phyloP scores from a whole-genome alignment of 1,140 invertebrate genomes.

The Scaptomyza hsui region DNA sequence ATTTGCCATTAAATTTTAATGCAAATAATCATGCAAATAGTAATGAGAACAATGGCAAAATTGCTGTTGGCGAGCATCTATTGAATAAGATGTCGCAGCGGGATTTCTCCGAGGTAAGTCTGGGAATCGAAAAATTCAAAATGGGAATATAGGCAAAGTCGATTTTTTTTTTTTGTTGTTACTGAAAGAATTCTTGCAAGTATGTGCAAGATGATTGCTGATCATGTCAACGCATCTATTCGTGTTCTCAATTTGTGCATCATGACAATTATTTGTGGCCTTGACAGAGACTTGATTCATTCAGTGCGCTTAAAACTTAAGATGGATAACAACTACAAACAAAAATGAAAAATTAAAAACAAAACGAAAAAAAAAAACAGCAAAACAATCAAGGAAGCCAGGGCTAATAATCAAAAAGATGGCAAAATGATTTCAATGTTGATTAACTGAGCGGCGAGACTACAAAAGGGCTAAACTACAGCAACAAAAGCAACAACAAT shows the following conservation, averaged over 20 bases:
- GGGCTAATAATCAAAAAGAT: slow-evolving; percentile 74
- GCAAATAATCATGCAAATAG: slow-evolving; percentile 67
- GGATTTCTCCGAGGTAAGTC: slow-evolving; percentile 82
- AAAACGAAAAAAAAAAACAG: slow-evolving; percentile 10
- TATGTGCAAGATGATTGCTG: slow-evolving; percentile 3
- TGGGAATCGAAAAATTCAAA: background rate
- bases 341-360: slow-evolving; percentile 9
- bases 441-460: slow-evolving; percentile 74
- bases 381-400: slow-evolving; percentile 56
- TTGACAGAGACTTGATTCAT: slow-evolving; percentile 64
- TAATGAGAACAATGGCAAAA: slow-evolving; percentile 77
- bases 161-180: background rate
- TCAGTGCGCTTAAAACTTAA: slow-evolving; percentile 49
- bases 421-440: slow-evolving; percentile 79
- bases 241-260: slow-evolving; percentile 57
- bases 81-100: slow-evolving; percentile 82
- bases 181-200: too few relatives aligned
- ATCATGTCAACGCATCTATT: slow-evolving; percentile 27
- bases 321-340: slow-evolving; percentile 22
- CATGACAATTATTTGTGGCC: slow-evolving; percentile 71
- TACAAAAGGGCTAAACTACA: slow-evolving; percentile 69
- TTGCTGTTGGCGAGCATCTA: slow-evolving; percentile 66
- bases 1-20: slow-evolving; percentile 82
- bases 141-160: too few relatives aligned
- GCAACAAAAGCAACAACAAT: slow-evolving; percentile 31